A percentile compares a stretch with the other conserved stretches of the same genome.
Evolutionary conservation across 2,797 vertebrate species (phyloP).

Genomic region (Novumbra hubbsi): DNA sequence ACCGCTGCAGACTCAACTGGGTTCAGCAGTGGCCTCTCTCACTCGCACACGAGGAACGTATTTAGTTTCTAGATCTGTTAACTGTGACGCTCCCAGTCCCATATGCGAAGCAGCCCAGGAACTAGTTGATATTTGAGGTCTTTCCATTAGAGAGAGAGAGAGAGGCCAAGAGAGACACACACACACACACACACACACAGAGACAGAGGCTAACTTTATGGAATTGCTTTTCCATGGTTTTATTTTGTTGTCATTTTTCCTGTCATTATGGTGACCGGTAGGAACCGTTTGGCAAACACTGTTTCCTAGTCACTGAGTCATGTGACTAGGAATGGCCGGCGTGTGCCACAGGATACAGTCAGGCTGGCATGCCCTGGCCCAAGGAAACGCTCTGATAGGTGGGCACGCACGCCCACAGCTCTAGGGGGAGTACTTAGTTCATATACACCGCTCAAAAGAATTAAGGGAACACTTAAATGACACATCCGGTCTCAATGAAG

Average conservation of each 20-base stretch:
- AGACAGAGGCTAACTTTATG: conserved; percentile 4
- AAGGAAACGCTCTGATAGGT: background rate
- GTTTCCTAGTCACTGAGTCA: conserved; percentile 20
- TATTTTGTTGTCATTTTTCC: background rate
- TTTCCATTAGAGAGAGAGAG: background rate
- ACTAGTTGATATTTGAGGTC: background rate
- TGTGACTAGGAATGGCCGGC: conserved; percentile 13
- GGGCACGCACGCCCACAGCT: background rate
- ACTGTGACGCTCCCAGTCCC: background rate
- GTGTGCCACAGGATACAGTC: conserved; percentile 13
- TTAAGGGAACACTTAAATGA: no score
- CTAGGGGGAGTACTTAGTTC: background rate
- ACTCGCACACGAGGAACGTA: background rate
- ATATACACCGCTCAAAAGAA: no score
- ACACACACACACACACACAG: no score
- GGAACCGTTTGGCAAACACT: conserved; percentile 14
- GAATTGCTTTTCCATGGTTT: conserved; percentile 11
- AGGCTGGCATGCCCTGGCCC: background rate
- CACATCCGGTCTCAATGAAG: no score
- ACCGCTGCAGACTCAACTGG: background rate
- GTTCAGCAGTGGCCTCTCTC: background rate
- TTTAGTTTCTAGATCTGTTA: background rate
- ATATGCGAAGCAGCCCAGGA: background rate
- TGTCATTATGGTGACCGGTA: conserved; percentile 13
- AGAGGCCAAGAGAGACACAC: background rate